Base-by-base conservation (phyloP, 2,888 invertebrate species). In the Galerucella calmariensis region DNA sequence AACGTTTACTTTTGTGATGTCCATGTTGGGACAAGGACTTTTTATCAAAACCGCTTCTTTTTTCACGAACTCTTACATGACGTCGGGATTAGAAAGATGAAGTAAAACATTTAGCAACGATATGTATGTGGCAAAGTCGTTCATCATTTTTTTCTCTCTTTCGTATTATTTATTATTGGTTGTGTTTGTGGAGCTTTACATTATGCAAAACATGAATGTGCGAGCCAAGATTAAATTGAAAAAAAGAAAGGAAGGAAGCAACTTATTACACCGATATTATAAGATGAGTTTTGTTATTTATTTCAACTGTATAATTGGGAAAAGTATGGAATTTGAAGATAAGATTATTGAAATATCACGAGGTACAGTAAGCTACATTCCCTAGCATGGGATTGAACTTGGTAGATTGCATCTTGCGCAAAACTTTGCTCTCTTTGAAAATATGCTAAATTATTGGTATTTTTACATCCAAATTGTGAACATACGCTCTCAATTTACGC, bases 11-110 rank as follows among this genome's bases (percentile, higher is more conserved):
- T 68, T 56, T 67, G 68, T 67, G 48, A 61, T 16, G 56, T 71
- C 66, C 69, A 77, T 71, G 75, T 70, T 75, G 77, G 74, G 79
- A 75, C 75, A 75, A 79, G 78, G 56, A 9, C 76, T 76, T 79
- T 79, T 77, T 77, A 76, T 69, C 48, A 27, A 51, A 51, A 69
- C 44, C 12, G 20, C 44, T 48, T 62, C 24, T 16, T 62, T 46
- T 16, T 62, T 62, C 5, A 61, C 48, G 51, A 41, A 62, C 35
- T 62, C 41, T 41, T 62, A 62, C 62, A 35, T 41, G 62, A 62
- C 35, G 14, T 62, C 27, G 16, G 35, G 62, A 69, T 69, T 62
- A 62, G 53, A 69, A 69, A 35, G 35, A 61, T 67, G 53, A 41
- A 35, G 67, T 67, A 27, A 67, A 67, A 14, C 41, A 62, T 35